Evolutionary conservation across 2,797 vertebrate genomes (phyloP), one percentile per base, ranked within the genome.

Genomic region (Podarcis lilfordi): DNA sequence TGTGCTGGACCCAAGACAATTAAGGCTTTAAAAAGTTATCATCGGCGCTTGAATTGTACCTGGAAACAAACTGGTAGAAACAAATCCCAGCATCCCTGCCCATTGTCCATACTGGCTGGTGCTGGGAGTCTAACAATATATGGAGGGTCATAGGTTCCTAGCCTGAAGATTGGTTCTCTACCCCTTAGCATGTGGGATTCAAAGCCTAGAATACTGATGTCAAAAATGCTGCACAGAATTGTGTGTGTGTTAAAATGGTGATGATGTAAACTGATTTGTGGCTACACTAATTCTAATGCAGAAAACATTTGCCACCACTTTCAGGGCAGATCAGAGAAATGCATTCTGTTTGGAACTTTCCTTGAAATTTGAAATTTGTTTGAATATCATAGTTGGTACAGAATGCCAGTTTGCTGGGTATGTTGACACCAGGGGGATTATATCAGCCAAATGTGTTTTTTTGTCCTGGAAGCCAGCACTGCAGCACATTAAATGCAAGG

Each of bases 281-380:
- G 64, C 35, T 68, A 35, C 4, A 61, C 29, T 64, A 7, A 8
- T 55, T 88, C 66, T 79, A 37, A 72, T 71, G 25, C 9, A 55
- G 40, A 50, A 11, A 79, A 21, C 27, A 75, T 68, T 35, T 27
- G 43, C 66, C 80, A 82, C 11, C 35, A 27, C 25, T 82, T 82
- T 82, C 25, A 69, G 19, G 17, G 13, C 29, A 79, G 32, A 50
- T 55, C 35, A 69, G 29, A 64, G 25, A 32, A 75, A 85, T 75
- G 37, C 55, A 35, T 81, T 37, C 15, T 81, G n/a, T 64, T 4
- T 84, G 15, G 37, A 85, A 29, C 37, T 75, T 84, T 40, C 35
- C 25, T 80, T 80, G n/a, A 89, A 85, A 88, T 83, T 80, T 80
- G n/a, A 89, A 85, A 88, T 84, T 35, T 43, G 78, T 89, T 85